These are phyloP conservation scores for Melinaea menophilus DNA, from an alignment of 2,888 invertebrate species.

Conservation along the genomic window DNA sequence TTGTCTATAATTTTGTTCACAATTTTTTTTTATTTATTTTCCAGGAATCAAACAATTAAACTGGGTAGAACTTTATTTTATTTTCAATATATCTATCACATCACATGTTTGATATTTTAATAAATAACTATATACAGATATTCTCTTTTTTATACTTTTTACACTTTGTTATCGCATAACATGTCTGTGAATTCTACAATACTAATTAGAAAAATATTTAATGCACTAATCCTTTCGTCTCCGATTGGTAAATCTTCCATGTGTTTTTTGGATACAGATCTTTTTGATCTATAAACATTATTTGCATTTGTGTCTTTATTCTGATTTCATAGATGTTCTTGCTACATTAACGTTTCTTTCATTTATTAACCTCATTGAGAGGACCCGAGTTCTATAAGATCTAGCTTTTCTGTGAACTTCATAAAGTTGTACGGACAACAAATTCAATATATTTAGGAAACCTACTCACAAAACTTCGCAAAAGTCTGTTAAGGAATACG, in stretches of 20 bases:
- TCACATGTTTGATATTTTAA: constrained; percentile 9
- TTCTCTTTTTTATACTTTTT: constrained; percentile 33
- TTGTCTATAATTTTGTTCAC: no score
- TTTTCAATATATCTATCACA: neutral
- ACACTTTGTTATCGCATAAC: constrained; percentile 68
- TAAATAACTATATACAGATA: constrained; percentile 19
- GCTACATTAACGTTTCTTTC: constrained; percentile 60
- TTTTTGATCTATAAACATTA: constrained; percentile 48
- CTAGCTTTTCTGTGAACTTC: no score
- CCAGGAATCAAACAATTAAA: neutral
- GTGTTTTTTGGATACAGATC: constrained; percentile 39
- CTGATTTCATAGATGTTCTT: constrained; percentile 56
- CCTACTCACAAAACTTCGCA: no score
- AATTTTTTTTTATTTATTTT: neutral
- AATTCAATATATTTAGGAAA: no score
- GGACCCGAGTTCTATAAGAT: constrained; percentile 64
- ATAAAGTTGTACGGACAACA: no score
- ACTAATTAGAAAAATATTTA: constrained; percentile 72
- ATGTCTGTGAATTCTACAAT: constrained; percentile 70
- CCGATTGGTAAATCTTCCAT: constrained; percentile 52
- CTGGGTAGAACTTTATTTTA: neutral
- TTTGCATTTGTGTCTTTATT: constrained; percentile 39
- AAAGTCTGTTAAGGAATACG: no score
- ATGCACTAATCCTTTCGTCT: constrained; percentile 65
- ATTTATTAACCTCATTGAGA: constrained; percentile 67